A percentile compares a stretch with the other conserved stretches of the same genome.
phyloP scores from a whole-genome alignment of 2,888 invertebrate species.

The Drosophila subsilvestris region DNA sequence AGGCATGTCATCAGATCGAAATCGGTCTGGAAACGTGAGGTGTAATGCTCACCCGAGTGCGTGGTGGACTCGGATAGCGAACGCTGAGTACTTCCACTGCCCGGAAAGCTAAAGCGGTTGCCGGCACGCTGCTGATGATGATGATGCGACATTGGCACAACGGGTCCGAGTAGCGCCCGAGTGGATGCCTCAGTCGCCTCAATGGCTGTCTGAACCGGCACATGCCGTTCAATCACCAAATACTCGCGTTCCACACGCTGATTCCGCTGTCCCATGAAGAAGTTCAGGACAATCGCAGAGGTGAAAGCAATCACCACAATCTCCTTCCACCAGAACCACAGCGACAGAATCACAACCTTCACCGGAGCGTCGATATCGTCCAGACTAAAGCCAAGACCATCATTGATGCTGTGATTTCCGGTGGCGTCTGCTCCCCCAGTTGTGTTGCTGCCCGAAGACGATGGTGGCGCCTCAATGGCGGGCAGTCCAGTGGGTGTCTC shows the following conservation, averaged over 20 bases:
- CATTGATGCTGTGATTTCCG: constrained; percentile 62
- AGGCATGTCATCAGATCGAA: constrained; percentile 92
- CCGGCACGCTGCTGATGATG: constrained; percentile 33
- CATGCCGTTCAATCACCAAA: constrained; percentile 83
- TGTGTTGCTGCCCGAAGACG: constrained; percentile 37
- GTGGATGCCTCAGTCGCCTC: constrained; percentile 83
- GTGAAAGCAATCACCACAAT: constrained; percentile 90
- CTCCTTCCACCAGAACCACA: constrained; percentile 95
- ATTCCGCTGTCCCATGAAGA: constrained; percentile 86
- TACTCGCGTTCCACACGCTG: constrained; percentile 81
- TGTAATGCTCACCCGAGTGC: constrained; percentile 76
- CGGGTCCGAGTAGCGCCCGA: constrained; percentile 73
- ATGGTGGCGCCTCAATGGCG: constrained; percentile 43
- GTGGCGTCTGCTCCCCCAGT: not conserved
- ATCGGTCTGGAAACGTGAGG: constrained; percentile 91
- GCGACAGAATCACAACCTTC: constrained; percentile 89
- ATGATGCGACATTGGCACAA: constrained; percentile 43
- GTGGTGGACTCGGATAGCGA: constrained; percentile 80
- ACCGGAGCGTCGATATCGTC: constrained; percentile 87
- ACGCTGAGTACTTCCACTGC: constrained; percentile 42
- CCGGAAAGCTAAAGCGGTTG: constrained; percentile 47
- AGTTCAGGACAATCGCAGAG: constrained; percentile 89
- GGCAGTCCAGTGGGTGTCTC: constrained; percentile 47
- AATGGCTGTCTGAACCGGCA: constrained; percentile 82
- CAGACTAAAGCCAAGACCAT: constrained; percentile 80